Conservation (phyloP, 2,113 vertebrate genomes). For the Chaetorhynchus papuensis region DNA sequence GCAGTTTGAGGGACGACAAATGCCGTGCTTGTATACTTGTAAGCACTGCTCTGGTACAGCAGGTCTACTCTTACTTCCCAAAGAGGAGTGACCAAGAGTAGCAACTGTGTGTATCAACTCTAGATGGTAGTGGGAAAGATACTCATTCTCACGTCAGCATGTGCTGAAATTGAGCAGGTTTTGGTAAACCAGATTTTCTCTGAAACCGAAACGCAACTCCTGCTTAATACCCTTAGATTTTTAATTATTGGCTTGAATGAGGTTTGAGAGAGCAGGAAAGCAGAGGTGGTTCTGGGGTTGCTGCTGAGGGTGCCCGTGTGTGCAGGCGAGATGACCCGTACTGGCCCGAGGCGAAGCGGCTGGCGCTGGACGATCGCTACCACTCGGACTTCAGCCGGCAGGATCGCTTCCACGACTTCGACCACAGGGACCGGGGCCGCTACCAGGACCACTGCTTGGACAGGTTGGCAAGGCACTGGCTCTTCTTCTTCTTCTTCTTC, state of each 20-base stretch:
- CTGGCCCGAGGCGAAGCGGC: constrained; percentile 85
- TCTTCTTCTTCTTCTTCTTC: background rate
- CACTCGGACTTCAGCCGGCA: constrained; percentile 81
- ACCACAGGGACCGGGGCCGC: constrained; percentile 86
- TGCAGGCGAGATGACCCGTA: constrained; percentile 82
- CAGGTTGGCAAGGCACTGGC: constrained; percentile 56
- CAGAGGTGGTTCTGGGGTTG: background rate
- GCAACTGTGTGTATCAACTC: background rate
- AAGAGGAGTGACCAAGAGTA: background rate
- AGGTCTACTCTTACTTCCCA: background rate
- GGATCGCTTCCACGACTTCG: constrained; percentile 88
- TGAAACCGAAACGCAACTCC: background rate
- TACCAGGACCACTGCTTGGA: constrained; percentile 84
- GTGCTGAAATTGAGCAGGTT: background rate
- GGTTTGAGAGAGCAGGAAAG: background rate
- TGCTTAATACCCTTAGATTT: background rate
- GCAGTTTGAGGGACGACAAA: background rate
- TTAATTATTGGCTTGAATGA: background rate
- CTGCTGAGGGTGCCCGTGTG: background rate
- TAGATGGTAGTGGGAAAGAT: background rate
- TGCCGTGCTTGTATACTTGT: rapidly evolving
- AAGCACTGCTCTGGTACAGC: background rate
- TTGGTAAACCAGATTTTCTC: background rate
- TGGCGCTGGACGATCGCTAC: constrained; percentile 84
- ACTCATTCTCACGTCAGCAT: rapidly evolving